Base-by-base conservation (phyloP, 2,113 vertebrate genomes). In the Mormyrus lacerda region DNA sequence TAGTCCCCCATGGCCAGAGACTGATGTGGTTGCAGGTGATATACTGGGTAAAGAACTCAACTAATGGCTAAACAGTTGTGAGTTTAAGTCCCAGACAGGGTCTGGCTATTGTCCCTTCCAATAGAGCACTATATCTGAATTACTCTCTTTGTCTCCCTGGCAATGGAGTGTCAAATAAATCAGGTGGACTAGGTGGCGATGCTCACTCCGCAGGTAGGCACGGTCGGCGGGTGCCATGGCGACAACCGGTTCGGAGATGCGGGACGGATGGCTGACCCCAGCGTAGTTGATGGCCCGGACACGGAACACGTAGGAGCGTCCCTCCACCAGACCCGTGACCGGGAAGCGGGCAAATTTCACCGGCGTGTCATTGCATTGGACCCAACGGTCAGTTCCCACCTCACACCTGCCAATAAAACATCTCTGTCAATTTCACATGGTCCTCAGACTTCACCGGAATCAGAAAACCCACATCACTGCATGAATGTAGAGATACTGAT, bases 331-430 rank as follows among this genome's bases (percentile, higher is more conserved):
- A 3, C 98, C 98, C 27, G 98, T 99, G 91, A 99, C 98, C 0
- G 98, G 98, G 92, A 98, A 99, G 83, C 98, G 98, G 58, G 98
- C 97, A 88, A 98, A 99, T 93, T 98, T 99, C 93, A 99, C 97
- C 0, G 98, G 97, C 1, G 91, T 96, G 91, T 99, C 98, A 15
- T 99, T 99, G 92, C 98, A 99, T 91, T 99, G 98, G 61, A 97
- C 96, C 98, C 98, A 99, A 94, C 96, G 97, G 9, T 96, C 94
- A 65, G 97, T 97, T 89, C 98, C 97, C 90, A 98, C 97, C 93
- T 99, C 98, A 91, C 98, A 98, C 93, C 98, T 99, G 92, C 87
- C 45, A 24, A 93, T 90, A 4, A 91, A 4, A 47, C 53, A 89
- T 35, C 55, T 45, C 27, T 2, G 42, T 88, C 58, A 47, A 42